Evolutionary conservation across 2,797 vertebrate genomes (phyloP).

Genomic region (Diglossa cyanea): DNA sequence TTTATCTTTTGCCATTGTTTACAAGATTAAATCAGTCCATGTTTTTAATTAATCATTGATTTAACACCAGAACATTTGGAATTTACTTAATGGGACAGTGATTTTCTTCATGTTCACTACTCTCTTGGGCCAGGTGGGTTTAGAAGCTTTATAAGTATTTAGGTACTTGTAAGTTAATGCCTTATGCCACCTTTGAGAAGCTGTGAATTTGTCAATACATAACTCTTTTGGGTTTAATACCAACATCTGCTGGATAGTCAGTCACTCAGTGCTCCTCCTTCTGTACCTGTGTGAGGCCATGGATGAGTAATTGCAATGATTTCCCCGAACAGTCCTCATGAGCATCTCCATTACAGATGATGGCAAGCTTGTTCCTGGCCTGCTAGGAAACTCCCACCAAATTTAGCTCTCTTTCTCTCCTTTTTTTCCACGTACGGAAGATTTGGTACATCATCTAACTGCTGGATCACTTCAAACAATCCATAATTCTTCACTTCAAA

Average conservation of each 20-base stretch:
- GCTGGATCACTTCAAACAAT: conserved; percentile 42
- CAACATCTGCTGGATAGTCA: background rate
- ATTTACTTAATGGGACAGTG: background rate
- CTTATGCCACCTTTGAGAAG: background rate
- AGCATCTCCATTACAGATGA: conserved; percentile 18
- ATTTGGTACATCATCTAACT: conserved; percentile 41
- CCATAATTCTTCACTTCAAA: conserved; percentile 69
- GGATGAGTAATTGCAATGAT: background rate
- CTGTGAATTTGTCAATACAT: background rate
- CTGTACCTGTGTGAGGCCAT: background rate
- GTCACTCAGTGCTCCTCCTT: background rate
- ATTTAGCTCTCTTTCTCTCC: conserved; percentile 44
- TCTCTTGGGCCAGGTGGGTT: background rate
- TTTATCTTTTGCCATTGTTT: background rate
- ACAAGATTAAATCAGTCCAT: background rate
- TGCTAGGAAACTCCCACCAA: conserved; percentile 52
- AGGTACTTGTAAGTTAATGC: background rate
- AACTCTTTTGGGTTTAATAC: background rate
- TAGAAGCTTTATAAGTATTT: background rate
- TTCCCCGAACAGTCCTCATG: conserved; percentile 13
- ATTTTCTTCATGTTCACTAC: background rate
- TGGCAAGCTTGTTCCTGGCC: conserved; percentile 41
- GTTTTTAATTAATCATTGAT: conserved; percentile 16
- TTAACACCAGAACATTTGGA: background rate
- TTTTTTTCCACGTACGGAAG: conserved; percentile 19